Evolutionary conservation across 2,113 vertebrate genomes (phyloP).

Genomic region (Pontoporia blainvillei): DNA sequence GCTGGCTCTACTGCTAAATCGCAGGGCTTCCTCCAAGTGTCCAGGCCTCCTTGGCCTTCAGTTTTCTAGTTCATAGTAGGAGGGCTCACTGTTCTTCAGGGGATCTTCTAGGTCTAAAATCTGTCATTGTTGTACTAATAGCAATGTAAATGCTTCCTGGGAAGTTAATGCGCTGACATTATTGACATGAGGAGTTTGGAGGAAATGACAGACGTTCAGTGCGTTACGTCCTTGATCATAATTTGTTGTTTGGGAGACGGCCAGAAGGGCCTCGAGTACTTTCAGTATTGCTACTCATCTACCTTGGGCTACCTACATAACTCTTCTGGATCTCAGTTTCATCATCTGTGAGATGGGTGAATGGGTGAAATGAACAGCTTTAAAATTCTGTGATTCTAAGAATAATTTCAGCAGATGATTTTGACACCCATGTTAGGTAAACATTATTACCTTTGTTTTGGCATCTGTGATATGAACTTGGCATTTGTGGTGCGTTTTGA

Average conservation of each 20-base stretch:
- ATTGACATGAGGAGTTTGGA: not conserved
- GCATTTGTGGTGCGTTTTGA: not conserved
- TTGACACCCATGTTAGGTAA: not conserved
- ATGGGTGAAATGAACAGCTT: not conserved
- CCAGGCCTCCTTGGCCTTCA: not conserved
- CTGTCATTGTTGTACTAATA: not conserved
- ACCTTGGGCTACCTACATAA: not conserved
- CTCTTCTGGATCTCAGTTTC: not conserved
- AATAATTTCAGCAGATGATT: not conserved
- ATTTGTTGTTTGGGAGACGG: not conserved
- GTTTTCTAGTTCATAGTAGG: not conserved
- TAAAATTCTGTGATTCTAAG: not conserved
- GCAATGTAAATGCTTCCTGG: conserved; percentile 1
- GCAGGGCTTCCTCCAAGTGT: not conserved
- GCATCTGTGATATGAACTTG: not conserved
- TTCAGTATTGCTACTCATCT: not conserved
- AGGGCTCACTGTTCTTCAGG: not conserved
- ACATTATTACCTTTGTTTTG: not conserved
- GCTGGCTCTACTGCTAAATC: not conserved
- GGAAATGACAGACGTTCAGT: not conserved
- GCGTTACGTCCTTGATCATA: not conserved
- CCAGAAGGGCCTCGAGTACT: not conserved
- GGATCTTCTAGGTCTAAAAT: not conserved
- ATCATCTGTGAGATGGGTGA: not conserved
- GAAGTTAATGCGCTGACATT: conserved; percentile 24